phyloP scores from a whole-genome alignment of 2,797 vertebrate species.

The Crotalus adamanteus region DNA sequence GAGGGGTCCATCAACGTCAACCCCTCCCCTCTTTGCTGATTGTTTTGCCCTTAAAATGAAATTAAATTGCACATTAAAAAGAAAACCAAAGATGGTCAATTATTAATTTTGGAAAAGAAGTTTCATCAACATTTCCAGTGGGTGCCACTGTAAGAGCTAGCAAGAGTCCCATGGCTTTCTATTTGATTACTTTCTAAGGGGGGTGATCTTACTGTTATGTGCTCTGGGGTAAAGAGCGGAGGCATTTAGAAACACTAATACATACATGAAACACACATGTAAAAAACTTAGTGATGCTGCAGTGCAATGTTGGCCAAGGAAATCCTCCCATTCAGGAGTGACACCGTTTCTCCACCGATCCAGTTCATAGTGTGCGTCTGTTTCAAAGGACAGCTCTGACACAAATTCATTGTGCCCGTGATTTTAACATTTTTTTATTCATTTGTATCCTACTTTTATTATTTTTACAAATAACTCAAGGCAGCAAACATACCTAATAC shows the following conservation, averaged over 20 bases:
- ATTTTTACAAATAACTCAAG: not conserved
- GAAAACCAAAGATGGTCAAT: not conserved
- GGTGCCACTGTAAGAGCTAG: not conserved
- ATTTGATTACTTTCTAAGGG: not conserved
- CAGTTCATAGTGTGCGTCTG: not conserved
- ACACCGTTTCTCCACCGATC: not conserved
- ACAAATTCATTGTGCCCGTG: not conserved
- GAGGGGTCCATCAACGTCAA: constrained; percentile 38
- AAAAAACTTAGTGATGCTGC: not conserved
- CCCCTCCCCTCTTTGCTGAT: constrained; percentile 31
- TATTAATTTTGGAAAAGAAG: not conserved
- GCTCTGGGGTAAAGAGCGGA: not conserved
- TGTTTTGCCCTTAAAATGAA: constrained; percentile 18
- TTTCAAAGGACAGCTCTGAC: not conserved
- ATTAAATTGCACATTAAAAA: not conserved
- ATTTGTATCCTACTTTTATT: not conserved
- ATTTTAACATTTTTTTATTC: not conserved
- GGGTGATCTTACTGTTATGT: not conserved
- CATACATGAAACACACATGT: not conserved
- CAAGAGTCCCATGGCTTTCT: not conserved
- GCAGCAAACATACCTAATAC: not conserved
- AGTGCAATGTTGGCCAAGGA: not conserved
- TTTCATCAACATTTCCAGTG: not conserved
- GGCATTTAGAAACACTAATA: not conserved
- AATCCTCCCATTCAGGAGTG: not conserved